Evolutionary conservation across 2,888 invertebrate genomes (phyloP).

Genomic region (Pheosia gnoma): DNA sequence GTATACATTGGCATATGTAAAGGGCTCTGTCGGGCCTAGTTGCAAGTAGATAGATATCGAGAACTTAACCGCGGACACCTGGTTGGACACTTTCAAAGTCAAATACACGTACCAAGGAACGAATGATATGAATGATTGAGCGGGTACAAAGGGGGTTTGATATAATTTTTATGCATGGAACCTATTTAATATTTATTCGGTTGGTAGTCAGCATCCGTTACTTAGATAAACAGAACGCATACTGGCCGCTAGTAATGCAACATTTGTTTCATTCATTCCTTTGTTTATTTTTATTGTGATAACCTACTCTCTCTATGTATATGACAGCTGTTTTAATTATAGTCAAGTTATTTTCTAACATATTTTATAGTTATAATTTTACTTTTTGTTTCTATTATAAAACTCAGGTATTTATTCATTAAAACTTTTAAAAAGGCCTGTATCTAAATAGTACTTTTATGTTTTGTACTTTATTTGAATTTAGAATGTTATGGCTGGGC

Average conservation of each 20-base stretch:
- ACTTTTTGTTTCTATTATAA: too few species aligned
- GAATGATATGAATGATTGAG: conserved; percentile 51
- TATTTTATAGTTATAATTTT: too few species aligned
- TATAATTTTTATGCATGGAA: conserved; percentile 21
- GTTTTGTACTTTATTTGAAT: neutral
- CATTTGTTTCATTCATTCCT: neutral
- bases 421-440: too few species aligned
- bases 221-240: conserved; percentile 31
- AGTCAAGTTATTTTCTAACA: neutral
- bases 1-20: too few species aligned
- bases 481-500: neutral
- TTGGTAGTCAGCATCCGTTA: conserved; percentile 39
- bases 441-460: too few species aligned
- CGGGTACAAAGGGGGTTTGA: conserved; percentile 37
- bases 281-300: neutral
- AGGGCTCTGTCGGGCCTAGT: too few species aligned
- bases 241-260: conserved; percentile 10
- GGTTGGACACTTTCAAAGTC: conserved; percentile 60
- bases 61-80: too few species aligned
- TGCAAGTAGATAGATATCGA: too few species aligned
- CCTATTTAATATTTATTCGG: conserved; percentile 45
- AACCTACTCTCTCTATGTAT: neutral
- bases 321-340: neutral
- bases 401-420: too few species aligned
- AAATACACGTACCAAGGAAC: conserved; percentile 50